Percentiles rank a stretch among this genome's conserved stretches.
Evolutionary conservation across 2,888 invertebrate genomes (phyloP).

Genomic region (Brachycybe producta): DNA sequence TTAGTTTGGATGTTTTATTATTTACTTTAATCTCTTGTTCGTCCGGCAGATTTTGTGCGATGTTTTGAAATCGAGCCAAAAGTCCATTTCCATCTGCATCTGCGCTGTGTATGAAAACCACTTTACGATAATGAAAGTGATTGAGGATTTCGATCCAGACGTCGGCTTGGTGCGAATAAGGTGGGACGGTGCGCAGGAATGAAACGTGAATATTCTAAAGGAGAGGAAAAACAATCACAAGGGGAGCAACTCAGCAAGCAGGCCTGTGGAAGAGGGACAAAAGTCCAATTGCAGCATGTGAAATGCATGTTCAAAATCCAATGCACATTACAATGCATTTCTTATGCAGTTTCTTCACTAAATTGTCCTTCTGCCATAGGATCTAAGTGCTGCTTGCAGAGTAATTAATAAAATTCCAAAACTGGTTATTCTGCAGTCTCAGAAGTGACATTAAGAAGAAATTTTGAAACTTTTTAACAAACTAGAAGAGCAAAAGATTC

Average conservation of each 20-base stretch:
- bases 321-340: background rate
- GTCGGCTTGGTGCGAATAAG: slow-evolving; percentile 96
- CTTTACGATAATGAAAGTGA: slow-evolving; percentile 78
- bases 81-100: slow-evolving; percentile 90
- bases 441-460: too few relatives aligned
- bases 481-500: too few relatives aligned
- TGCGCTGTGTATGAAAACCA: slow-evolving; percentile 89
- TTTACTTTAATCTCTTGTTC: slow-evolving; percentile 82
- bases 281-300: too few relatives aligned
- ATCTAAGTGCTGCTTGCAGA: too few relatives aligned
- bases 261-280: too few relatives aligned
- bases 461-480: too few relatives aligned
- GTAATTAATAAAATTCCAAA: too few relatives aligned
- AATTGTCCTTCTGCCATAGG: too few relatives aligned
- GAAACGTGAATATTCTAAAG: slow-evolving; percentile 87
- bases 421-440: too few relatives aligned
- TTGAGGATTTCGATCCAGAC: slow-evolving; percentile 92
- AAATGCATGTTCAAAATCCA: background rate
- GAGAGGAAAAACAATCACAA: background rate
- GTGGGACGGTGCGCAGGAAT: slow-evolving; percentile 90
- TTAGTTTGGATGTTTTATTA: slow-evolving; percentile 24
- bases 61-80: slow-evolving; percentile 82
- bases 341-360: too few relatives aligned
- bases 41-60: slow-evolving; percentile 80
- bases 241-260: background rate